Conservation (phyloP, 2,113 vertebrate species). For the Sakesphorus luctuosus region DNA sequence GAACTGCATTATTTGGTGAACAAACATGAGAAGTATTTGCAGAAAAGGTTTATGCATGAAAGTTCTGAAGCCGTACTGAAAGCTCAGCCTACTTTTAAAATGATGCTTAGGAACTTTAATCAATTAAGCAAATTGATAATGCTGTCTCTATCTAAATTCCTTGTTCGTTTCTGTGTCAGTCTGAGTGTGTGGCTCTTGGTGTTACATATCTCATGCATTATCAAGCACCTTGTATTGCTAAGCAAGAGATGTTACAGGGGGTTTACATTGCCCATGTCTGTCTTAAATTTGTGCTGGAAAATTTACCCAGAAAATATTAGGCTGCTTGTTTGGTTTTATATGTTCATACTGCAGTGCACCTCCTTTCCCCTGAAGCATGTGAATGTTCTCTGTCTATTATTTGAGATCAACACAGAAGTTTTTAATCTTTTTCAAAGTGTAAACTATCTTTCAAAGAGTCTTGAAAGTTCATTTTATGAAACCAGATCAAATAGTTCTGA, state of each 20-base stretch:
- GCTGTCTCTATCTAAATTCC: not conserved
- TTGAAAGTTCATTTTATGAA: conserved; percentile 75
- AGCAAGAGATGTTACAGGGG: not conserved
- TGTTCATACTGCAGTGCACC: not conserved
- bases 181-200: not conserved
- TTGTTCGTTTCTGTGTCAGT: not conserved
- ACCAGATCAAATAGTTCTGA: conserved; percentile 77
- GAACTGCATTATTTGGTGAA: not conserved
- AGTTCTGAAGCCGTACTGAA: not conserved
- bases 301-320: not conserved
- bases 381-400: conserved; percentile 21
- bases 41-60: not conserved
- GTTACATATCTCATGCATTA: not conserved
- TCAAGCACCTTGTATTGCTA: not conserved
- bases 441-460: conserved; percentile 63
- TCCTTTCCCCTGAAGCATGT: not conserved
- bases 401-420: conserved; percentile 68
- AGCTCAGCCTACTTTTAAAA: not conserved
- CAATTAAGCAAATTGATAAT: not conserved
- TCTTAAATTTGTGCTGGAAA: conserved; percentile 21
- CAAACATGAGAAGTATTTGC: not conserved
- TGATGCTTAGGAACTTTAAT: not conserved
- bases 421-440: conserved; percentile 74
- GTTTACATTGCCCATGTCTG: not conserved
- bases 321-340: not conserved